Base-by-base conservation (phyloP, 2,797 vertebrate species). In the Hypotaenidia philippensis region DNA sequence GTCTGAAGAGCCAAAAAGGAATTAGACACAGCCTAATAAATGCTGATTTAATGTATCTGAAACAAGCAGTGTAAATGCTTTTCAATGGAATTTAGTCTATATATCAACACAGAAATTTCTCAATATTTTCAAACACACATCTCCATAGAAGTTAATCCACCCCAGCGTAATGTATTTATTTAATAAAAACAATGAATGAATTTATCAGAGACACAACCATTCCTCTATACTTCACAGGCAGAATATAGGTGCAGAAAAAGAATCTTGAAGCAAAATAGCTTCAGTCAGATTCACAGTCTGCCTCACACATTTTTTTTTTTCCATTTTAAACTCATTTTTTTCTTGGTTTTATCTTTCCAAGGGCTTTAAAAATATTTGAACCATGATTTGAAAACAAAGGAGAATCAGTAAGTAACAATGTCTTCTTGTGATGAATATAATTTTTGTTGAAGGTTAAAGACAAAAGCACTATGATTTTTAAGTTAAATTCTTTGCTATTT, bases 401-500 rank as follows among this genome's bases (percentile, higher is more conserved):
- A 78, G 52, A 91, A 82, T 89, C 71, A 68, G 84, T 95, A 94
- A 93, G 84, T 87, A 90, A 86, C 81, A 93, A 90, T 64, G 75
- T 85, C 87, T 76, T 95, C 74, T 93, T 45, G 59, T 92, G 36
- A 26, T 11, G 8, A 60, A 75, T 92, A 80, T 34, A 86, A 80
- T 87, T 95, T 94, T 95, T 93, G 87, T 57, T 90, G 93, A 97
- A 96, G 65, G 81, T 94, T 96, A 92, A 94, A 95, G 59, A 60
- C 81, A 87, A 79, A 95, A 90, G 49, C 55, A 57, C 36, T 83
- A 31, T 36, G 41, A 86, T 91, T 94, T 95, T 25, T 86, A 92
- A 91, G 40, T 64, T 87, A 94, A 96, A 79, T 87, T 92, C 56
- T 74, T 95, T 75, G 27, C 55, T 94, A 34, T 90, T 97, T 94